These are phyloP conservation scores for Peribatodes rhomboidaria DNA, from an alignment of 2,888 invertebrate species.

Conservation along the genomic window DNA sequence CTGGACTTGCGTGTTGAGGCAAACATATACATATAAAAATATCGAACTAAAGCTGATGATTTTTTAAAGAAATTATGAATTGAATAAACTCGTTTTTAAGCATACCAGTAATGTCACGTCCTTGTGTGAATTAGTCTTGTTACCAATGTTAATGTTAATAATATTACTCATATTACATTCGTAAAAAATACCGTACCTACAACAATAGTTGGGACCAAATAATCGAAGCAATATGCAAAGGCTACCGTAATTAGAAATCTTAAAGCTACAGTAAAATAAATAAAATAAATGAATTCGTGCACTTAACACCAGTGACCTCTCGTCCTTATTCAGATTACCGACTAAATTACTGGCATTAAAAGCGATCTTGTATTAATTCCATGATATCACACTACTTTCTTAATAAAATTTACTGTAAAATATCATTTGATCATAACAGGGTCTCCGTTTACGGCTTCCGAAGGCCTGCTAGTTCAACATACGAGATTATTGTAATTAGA, in stretches of 20 bases:
- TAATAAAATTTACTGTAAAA: conserved; percentile 21
- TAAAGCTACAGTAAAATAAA: not conserved
- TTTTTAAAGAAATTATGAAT: too few relatives aligned
- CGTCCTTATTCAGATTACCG: conserved; percentile 7
- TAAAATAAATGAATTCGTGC: not conserved
- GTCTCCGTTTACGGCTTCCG: not conserved
- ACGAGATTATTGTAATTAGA: conserved; percentile 6
- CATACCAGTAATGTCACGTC: too few relatives aligned
- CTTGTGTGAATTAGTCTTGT: too few relatives aligned
- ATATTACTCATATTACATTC: too few relatives aligned
- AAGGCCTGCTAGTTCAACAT: not conserved
- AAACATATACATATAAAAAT: not conserved
- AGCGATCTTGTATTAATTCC: conserved; percentile 15
- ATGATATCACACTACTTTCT: conserved; percentile 20
- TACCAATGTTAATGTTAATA: too few relatives aligned
- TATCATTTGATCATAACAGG: conserved; percentile 12
- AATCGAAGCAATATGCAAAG: too few relatives aligned
- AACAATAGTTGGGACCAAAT: too few relatives aligned
- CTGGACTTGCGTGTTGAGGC: not conserved
- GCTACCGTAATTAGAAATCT: too few relatives aligned
- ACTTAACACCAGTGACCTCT: not conserved
- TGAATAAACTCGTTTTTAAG: too few relatives aligned
- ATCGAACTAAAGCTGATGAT: too few relatives aligned
- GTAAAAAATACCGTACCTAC: too few relatives aligned
- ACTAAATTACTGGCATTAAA: conserved; percentile 13